Conservation (phyloP, 2,888 invertebrate species). For the Dolichopus griseipennis region DNA sequence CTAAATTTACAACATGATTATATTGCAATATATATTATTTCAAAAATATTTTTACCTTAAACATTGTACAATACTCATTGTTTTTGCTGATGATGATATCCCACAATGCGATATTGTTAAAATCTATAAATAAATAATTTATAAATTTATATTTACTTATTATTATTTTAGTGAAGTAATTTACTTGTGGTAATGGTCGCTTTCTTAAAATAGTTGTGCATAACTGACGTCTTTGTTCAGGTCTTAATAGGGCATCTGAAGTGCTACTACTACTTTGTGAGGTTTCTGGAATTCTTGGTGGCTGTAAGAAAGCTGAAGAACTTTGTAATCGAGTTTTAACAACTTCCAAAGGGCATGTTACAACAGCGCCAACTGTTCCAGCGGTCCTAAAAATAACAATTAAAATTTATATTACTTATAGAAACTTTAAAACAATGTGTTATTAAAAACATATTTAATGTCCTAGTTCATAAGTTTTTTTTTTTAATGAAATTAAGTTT, state of each 20-base stretch:
- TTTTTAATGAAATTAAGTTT: too few relatives aligned
- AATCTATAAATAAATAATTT: slow-evolving; percentile 29
- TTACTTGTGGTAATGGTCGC: slow-evolving; percentile 60
- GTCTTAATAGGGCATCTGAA: slow-evolving; percentile 46
- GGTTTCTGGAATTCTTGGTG: slow-evolving; percentile 42
- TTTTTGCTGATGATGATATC: slow-evolving; percentile 47
- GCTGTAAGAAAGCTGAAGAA: slow-evolving; percentile 58
- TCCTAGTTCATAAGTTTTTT: too few relatives aligned
- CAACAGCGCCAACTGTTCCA: slow-evolving; percentile 92
- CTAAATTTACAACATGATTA: too few relatives aligned
- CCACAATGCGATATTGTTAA: slow-evolving; percentile 58
- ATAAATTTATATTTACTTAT: slow-evolving; percentile 29
- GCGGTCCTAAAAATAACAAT: slow-evolving; percentile 62
- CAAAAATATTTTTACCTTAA: slow-evolving; percentile 49
- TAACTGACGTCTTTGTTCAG: slow-evolving; percentile 60
- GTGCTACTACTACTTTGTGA: slow-evolving; percentile 38
- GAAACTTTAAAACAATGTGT: too few relatives aligned
- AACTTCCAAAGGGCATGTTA: slow-evolving; percentile 96
- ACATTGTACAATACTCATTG: slow-evolving; percentile 73
- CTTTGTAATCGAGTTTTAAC: slow-evolving; percentile 96
- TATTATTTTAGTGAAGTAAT: not conserved
- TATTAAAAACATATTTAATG: too few relatives aligned
- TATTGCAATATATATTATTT: not conserved
- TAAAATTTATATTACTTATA: not conserved
- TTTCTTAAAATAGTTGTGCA: slow-evolving; percentile 61